Conservation (phyloP, 2,113 vertebrate species). For the Oryzias woworae region DNA sequence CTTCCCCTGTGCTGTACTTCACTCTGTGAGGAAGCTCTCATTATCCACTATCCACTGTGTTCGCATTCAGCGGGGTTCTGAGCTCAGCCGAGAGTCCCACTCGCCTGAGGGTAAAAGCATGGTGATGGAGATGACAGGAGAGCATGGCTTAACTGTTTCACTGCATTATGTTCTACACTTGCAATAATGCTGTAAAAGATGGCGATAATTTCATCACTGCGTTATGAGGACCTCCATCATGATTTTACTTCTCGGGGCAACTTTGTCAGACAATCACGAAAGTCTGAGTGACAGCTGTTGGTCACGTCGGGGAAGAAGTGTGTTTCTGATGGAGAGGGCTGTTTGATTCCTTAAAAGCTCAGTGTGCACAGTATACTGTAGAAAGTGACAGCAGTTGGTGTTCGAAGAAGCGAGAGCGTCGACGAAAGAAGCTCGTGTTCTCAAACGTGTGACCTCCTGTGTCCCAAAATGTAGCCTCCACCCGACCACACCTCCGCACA, state of each 20-base stretch:
- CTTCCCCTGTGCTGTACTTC: slow-evolving; percentile 17
- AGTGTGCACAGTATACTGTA: not conserved
- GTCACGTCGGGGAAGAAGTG: too few species aligned
- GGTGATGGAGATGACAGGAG: slow-evolving; percentile 57
- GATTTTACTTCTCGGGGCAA: slow-evolving; percentile 13
- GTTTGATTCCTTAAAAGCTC: not conserved
- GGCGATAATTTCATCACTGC: slow-evolving; percentile 62
- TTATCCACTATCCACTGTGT: slow-evolving; percentile 54
- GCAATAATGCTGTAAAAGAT: slow-evolving; percentile 64
- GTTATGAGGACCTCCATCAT: slow-evolving; percentile 21
- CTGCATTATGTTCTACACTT: slow-evolving; percentile 49
- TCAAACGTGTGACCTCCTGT: slow-evolving; percentile 74
- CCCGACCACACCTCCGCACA: slow-evolving; percentile 72
- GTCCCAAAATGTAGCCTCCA: slow-evolving; percentile 76
- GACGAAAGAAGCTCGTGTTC: slow-evolving; percentile 53
- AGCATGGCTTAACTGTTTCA: slow-evolving; percentile 49
- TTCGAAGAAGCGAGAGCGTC: slow-evolving; percentile 16
- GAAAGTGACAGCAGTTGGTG: slow-evolving; percentile 15
- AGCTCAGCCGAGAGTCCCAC: slow-evolving; percentile 57
- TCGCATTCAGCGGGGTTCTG: slow-evolving; percentile 59
- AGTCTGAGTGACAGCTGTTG: too few species aligned
- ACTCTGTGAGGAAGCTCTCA: slow-evolving; percentile 46
- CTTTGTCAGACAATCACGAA: too few species aligned
- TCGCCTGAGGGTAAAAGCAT: slow-evolving; percentile 57
- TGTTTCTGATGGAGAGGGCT: not conserved